These are phyloP conservation scores for Molorchus minor DNA, from an alignment of 2,888 invertebrate genomes.

Conservation along the genomic window DNA sequence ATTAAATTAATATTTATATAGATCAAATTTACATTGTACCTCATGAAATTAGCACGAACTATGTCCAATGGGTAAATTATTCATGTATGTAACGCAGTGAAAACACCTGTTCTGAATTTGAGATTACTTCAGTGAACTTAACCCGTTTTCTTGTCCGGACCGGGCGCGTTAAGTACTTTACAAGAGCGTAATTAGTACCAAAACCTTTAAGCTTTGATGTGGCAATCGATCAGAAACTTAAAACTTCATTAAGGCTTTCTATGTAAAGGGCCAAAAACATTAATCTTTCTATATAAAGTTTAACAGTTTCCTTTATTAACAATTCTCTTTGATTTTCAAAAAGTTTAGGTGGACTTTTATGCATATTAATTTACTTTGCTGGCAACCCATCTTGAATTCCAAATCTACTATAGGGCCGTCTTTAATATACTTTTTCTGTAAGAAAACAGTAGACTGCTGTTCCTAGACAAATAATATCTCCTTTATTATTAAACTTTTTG, in stretches of 20 bases:
- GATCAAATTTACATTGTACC: not conserved
- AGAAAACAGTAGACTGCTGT: too few species aligned
- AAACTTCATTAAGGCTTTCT: conserved; percentile 39
- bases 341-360: conserved; percentile 1
- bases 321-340: conserved; percentile 14
- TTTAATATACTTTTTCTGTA: too few species aligned
- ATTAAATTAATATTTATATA: not conserved
- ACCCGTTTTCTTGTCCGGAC: conserved; percentile 26
- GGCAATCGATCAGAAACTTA: conserved; percentile 41
- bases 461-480: too few species aligned
- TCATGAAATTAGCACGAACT: not conserved
- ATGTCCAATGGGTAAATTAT: conserved; percentile 25
- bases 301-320: conserved; percentile 14
- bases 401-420: too few species aligned
- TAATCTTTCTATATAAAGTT: conserved; percentile 21
- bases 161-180: conserved; percentile 22
- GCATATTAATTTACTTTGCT: conserved; percentile 22
- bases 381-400: too few species aligned
- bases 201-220: conserved; percentile 37
- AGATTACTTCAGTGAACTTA: conserved; percentile 29
- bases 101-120: conserved; percentile 33
- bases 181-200: conserved; percentile 29
- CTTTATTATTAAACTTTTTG: too few species aligned
- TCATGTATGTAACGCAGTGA: conserved; percentile 32
- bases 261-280: conserved; percentile 26